Conservation (phyloP, 37 sponge, comb jelly and placozoan species). For the Axinella damicornis region DNA sequence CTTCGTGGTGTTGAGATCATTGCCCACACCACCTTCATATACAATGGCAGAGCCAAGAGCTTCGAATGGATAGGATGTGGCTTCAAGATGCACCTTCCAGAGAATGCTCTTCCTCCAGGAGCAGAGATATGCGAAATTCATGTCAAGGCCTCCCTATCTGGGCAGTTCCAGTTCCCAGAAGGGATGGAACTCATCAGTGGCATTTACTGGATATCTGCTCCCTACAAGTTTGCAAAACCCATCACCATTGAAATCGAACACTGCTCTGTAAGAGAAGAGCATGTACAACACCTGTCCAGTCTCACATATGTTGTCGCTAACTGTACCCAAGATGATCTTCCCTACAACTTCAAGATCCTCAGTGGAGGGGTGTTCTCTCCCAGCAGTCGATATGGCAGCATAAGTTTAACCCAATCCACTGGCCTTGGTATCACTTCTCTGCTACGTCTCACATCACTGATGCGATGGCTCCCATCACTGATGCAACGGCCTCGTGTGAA, state of each 20-base stretch:
- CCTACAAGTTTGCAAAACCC: not conserved
- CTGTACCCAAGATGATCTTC: not conserved
- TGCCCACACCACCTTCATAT: not conserved
- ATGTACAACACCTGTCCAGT: not conserved
- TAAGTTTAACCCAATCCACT: not conserved
- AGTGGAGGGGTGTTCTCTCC: not conserved
- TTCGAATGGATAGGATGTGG: not conserved
- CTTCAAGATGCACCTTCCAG: not conserved
- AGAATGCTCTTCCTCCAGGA: not conserved
- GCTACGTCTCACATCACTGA: too few relatives aligned
- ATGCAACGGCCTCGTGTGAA: not conserved
- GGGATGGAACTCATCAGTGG: not conserved
- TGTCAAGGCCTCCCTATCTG: conserved; percentile 1
- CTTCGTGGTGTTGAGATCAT: not conserved
- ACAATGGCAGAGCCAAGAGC: not conserved
- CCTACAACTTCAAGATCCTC: not conserved
- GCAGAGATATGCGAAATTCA: not conserved
- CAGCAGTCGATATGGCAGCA: not conserved
- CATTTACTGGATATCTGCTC: not conserved
- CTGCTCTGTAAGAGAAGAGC: not conserved
- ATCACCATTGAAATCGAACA: not conserved
- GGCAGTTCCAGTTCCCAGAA: not conserved
- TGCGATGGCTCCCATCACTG: too few relatives aligned
- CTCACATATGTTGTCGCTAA: not conserved
- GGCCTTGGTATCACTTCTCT: not conserved